Evolutionary conservation across 2,797 vertebrate species (phyloP), one percentile per base, ranked within the genome.

Genomic region (Micropoecilia bifurca): DNA sequence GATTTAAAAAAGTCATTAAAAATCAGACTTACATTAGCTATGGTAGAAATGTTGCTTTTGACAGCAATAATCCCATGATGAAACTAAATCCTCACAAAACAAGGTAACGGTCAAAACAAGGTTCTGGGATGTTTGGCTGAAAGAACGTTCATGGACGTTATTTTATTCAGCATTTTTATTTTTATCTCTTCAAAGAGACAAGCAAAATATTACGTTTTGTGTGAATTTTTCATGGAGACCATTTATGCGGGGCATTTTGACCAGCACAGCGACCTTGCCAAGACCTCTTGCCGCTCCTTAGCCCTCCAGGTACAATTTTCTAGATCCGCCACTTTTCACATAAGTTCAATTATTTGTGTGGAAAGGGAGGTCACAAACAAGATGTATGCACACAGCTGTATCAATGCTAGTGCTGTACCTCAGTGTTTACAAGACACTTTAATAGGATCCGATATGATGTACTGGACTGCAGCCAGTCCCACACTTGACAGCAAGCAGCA

Each of bases 401-500:
- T 59, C 39, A 2, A 30, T 39, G 50, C 80, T 76, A 63, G 18
- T 4, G 28, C 77, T 81, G 74, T 55, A 73, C 85, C 69, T 75
- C 36, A 1, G 47, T 68, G 83, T 89, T 88, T 86, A 83, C 78
- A 74, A 82, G 80, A 87, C 86, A 80, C 74, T 90, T 92, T 91
- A 91, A 93, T 90, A 82, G 88, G 89, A 92, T 92, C 84, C 86
- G 81, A 87, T 76, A 86, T 80, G 87, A 86, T 82, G 83, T 76
- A 63, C 85, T 94, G 91, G 92, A 91, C 76, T 10, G 74, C 71
- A 71, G 93, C 93, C 93, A 94, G 83, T 73, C 85, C 72, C 80
- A 79, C 87, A 80, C 85, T 84, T 87, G 87, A 85, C 81, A 78
- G 83, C 81, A 82, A 82, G 85, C 77, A 79, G 83, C 85, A 82